A percentile compares a stretch with the other conserved stretches of the same genome.
Conservation (phyloP, 2,888 invertebrate species). For the Tipula helvola region DNA sequence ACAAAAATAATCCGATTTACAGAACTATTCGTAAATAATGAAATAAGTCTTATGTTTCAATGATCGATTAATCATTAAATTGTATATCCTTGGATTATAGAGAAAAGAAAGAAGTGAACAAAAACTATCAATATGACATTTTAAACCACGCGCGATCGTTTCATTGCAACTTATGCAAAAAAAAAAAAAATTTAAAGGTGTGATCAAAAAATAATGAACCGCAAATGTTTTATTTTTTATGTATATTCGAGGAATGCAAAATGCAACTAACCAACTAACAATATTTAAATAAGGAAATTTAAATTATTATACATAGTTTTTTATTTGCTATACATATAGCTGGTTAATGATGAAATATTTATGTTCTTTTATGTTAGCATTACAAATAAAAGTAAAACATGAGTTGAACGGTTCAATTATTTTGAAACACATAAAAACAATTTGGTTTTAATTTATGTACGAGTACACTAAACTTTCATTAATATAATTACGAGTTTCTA, state of each 20-base stretch:
- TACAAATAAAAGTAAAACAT: neutral
- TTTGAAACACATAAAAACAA: neutral
- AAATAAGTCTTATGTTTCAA: neutral
- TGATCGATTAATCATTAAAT: neutral
- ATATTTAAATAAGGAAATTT: neutral
- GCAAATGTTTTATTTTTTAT: neutral
- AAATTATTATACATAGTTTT: neutral
- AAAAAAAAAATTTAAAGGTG: neutral
- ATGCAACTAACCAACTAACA: neutral
- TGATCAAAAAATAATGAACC: neutral
- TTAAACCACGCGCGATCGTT: neutral
- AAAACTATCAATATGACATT: neutral
- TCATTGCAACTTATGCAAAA: neutral
- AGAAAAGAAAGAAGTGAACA: neutral
- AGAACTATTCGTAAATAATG: neutral
- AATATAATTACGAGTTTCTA: neutral
- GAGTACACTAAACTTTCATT: neutral
- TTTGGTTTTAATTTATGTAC: neutral
- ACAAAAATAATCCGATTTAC: neutral
- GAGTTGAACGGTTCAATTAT: neutral
- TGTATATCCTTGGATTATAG: neutral
- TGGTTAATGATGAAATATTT: neutral
- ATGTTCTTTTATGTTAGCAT: neutral
- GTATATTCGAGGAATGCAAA: neutral
- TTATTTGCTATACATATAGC: neutral